phyloP scores from a whole-genome alignment of 2,113 vertebrate species.

The Ornithorhynchus anatinus region DNA sequence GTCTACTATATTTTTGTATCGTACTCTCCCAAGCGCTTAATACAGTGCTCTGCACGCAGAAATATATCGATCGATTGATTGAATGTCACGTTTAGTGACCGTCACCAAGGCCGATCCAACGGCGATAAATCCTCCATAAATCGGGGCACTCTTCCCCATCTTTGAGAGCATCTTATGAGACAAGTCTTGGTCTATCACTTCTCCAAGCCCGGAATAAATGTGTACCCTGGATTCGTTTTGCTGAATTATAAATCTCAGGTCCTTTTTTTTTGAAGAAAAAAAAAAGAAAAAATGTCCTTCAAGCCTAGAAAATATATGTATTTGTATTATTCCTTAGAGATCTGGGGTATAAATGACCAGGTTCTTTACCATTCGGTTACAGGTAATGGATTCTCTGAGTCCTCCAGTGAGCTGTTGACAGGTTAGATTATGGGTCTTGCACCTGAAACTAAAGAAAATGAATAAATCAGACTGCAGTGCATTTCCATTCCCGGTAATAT shows the following conservation, averaged over 20 bases:
- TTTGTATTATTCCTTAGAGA: neutral
- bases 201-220: neutral
- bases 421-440: neutral
- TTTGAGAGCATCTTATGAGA: neutral
- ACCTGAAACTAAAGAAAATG: neutral
- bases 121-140: neutral
- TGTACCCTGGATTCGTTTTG: neutral
- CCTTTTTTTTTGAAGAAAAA: no score
- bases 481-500: neutral
- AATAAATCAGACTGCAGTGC: neutral
- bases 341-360: neutral
- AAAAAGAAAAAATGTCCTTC: neutral
- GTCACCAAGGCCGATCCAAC: neutral
- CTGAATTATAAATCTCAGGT: neutral
- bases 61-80: no score
- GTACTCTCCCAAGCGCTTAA: neutral
- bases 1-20: neutral
- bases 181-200: neutral
- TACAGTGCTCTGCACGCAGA: neutral
- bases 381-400: neutral
- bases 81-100: no score
- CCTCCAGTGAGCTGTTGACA: neutral
- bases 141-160: neutral
- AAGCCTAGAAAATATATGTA: rapidly evolving
- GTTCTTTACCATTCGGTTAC: neutral